Evolutionary conservation across 2,797 vertebrate genomes (phyloP).

Genomic region (Oreortyx pictus): DNA sequence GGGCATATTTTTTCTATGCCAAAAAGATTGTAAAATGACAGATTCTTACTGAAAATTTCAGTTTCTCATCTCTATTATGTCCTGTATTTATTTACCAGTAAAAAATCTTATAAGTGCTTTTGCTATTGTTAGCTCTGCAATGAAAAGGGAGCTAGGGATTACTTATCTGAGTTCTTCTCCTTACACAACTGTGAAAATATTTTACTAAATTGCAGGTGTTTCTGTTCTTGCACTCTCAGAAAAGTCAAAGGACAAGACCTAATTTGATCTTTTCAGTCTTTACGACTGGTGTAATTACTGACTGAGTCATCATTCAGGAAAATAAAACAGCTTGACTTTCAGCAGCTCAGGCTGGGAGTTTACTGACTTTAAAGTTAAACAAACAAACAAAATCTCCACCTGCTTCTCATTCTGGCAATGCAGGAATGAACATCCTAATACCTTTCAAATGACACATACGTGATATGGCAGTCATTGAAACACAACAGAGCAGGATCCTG

Average conservation of each 20-base stretch:
- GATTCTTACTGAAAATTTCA: neutral
- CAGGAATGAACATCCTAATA: constrained; percentile 24
- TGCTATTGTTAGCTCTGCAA: neutral
- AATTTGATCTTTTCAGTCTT: neutral
- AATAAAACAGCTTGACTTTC: constrained; percentile 38
- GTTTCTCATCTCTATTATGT: neutral
- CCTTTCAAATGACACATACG: neutral
- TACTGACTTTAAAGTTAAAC: constrained; percentile 13
- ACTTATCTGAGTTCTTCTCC: neutral
- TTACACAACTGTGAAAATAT: neutral
- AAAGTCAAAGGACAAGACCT: constrained; percentile 8
- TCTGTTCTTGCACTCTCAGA: neutral
- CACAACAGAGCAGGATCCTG: neutral
- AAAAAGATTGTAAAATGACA: neutral
- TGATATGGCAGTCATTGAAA: neutral
- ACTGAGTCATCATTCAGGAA: constrained; percentile 26
- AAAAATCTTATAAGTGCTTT: neutral
- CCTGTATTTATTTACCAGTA: neutral
- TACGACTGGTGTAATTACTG: constrained; percentile 2
- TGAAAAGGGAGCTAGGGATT: neutral
- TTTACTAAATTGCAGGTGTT: neutral
- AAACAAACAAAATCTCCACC: constrained; percentile 49
- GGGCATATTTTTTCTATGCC: neutral
- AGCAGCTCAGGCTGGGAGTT: constrained; percentile 11
- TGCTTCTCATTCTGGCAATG: neutral